phyloP scores from a whole-genome alignment of 2,113 vertebrate species.

The Mesocricetus auratus region DNA sequence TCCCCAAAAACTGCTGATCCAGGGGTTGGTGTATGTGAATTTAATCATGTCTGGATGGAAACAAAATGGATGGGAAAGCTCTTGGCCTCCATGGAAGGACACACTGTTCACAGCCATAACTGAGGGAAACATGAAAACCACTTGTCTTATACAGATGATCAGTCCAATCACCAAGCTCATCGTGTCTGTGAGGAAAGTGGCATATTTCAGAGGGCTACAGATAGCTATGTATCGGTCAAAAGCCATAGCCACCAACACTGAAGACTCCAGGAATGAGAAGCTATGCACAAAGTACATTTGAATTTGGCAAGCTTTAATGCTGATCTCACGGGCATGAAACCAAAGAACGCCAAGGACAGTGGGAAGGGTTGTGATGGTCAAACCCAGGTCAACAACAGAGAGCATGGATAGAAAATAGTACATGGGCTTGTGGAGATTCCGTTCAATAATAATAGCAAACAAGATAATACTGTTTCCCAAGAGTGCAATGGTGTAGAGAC shows the following conservation, averaged over 20 bases:
- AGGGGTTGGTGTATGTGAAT: neutral
- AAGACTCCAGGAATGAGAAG: conserved; percentile 78
- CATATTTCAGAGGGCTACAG: conserved; percentile 81
- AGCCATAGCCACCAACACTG: conserved; percentile 81
- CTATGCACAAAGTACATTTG: conserved; percentile 84
- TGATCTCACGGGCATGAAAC: conserved; percentile 71
- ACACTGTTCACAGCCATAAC: conserved; percentile 46
- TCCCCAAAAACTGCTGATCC: conserved; percentile 61
- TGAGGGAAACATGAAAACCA: neutral
- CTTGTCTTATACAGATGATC: conserved; percentile 61
- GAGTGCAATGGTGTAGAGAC: conserved; percentile 64
- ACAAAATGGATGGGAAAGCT: conserved; percentile 81
- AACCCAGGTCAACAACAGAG: conserved; percentile 68
- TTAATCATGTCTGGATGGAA: conserved; percentile 77
- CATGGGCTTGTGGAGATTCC: conserved; percentile 79
- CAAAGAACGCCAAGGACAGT: conserved; percentile 81
- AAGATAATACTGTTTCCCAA: conserved; percentile 80
- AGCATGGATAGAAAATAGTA: conserved; percentile 80
- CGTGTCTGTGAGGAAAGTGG: conserved; percentile 28
- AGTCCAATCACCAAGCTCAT: conserved; percentile 70
- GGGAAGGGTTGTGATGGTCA: conserved; percentile 77
- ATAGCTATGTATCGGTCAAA: conserved; percentile 80
- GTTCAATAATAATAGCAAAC: conserved; percentile 39
- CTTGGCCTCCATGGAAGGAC: conserved; percentile 68
- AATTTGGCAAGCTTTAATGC: conserved; percentile 75